Evolutionary conservation across 2,888 invertebrate species (phyloP).

Genomic region (Dorcus parallelipipedus): DNA sequence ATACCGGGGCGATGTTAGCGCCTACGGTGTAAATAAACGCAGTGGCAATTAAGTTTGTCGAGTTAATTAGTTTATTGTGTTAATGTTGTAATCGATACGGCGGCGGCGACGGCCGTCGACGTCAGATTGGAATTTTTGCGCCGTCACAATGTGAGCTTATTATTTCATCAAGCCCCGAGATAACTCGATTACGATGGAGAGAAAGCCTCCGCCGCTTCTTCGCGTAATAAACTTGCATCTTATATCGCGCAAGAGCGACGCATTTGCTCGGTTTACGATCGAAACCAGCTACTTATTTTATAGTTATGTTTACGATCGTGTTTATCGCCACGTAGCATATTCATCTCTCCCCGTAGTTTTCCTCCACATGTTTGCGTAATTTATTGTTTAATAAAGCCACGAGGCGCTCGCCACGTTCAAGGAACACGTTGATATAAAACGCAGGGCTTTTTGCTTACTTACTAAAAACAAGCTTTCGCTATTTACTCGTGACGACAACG

Average conservation of each 20-base stretch:
- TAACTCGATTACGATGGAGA: neutral
- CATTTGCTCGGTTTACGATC: neutral
- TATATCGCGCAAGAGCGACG: too few relatives aligned
- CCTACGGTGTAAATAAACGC: too few relatives aligned
- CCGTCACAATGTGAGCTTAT: neutral
- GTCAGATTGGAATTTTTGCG: slow-evolving; percentile 1
- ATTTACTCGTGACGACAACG: too few relatives aligned
- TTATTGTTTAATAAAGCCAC: neutral
- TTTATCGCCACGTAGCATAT: slow-evolving; percentile 16
- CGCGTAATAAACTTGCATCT: too few relatives aligned
- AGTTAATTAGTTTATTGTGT: too few relatives aligned
- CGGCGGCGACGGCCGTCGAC: neutral
- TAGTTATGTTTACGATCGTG: slow-evolving; percentile 20
- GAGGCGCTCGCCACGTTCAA: neutral
- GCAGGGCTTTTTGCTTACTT: too few relatives aligned
- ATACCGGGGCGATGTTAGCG: too few relatives aligned
- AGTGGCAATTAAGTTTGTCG: neutral
- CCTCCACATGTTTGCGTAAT: neutral
- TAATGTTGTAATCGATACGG: neutral
- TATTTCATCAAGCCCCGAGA: neutral
- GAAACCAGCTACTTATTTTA: slow-evolving; percentile 18
- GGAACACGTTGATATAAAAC: too few relatives aligned
- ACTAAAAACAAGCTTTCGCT: too few relatives aligned
- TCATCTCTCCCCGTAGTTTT: neutral
- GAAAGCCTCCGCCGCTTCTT: too few relatives aligned